phyloP scores from a whole-genome alignment of 1,140 invertebrate species.

The Stratiolaelaps scimitus region DNA sequence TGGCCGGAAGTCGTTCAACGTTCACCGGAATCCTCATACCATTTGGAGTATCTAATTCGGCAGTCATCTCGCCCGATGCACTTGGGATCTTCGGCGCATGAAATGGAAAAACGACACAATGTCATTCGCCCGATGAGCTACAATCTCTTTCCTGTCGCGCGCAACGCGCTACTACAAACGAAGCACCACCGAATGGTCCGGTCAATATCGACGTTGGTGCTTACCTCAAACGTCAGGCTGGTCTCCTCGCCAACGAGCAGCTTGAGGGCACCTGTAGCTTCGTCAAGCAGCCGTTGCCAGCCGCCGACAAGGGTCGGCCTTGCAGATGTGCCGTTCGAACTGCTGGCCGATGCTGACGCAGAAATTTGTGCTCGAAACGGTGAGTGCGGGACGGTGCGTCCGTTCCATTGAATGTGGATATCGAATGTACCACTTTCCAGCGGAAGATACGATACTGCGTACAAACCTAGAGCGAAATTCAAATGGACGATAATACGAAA shows the following conservation, averaged over 20 bases:
- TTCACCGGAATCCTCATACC: slow-evolving; percentile 44
- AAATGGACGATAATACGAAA: too few relatives aligned
- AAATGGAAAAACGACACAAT: too few relatives aligned
- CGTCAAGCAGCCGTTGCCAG: slow-evolving; percentile 7
- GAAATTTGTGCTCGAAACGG: slow-evolving; percentile 16
- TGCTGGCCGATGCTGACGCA: background rate
- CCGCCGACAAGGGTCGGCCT: slow-evolving; percentile 1
- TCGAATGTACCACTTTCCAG: slow-evolving; percentile 59
- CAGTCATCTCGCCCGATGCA: slow-evolving; percentile 46
- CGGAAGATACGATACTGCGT: slow-evolving; percentile 54
- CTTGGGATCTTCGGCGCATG: too few relatives aligned
- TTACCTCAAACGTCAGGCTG: slow-evolving; percentile 1
- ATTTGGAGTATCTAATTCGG: slow-evolving; percentile 55
- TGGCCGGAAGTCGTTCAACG: slow-evolving; percentile 38
- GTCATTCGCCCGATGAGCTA: too few relatives aligned
- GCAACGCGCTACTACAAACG: too few relatives aligned
- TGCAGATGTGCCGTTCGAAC: background rate
- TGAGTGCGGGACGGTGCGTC: slow-evolving; percentile 45
- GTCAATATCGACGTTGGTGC: background rate
- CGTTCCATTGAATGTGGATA: slow-evolving; percentile 57
- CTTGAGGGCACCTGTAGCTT: background rate
- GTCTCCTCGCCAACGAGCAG: slow-evolving; percentile 15
- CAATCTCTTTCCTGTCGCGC: too few relatives aligned
- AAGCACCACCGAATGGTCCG: too few relatives aligned
- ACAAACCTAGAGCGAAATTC: slow-evolving; percentile 43